phyloP scores from a whole-genome alignment of 1,140 invertebrate species.

The Aradophagus sp. region DNA sequence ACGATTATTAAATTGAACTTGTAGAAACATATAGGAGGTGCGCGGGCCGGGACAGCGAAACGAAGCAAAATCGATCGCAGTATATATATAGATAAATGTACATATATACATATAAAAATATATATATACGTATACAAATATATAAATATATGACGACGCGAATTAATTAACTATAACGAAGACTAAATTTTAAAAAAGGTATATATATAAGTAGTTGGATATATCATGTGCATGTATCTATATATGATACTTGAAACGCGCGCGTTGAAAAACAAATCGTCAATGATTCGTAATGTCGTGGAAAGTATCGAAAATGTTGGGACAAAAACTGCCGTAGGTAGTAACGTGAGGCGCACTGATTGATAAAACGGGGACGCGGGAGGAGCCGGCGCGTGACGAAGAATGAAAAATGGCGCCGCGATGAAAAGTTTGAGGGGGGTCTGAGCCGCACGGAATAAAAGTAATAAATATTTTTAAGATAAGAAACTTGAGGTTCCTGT shows the following conservation, averaged over 20 bases:
- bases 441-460: constrained; percentile 49
- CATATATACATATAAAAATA: constrained; percentile 10
- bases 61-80: constrained; percentile 33
- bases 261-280: constrained; percentile 19
- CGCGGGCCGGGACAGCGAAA: not conserved
- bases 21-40: constrained; percentile 44
- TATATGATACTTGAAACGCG: constrained; percentile 49
- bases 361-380: too few species aligned
- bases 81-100: constrained; percentile 37
- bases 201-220: constrained; percentile 60
- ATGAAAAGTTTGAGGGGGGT: constrained; percentile 1
- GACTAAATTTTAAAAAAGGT: constrained; percentile 49
- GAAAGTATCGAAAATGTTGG: constrained; percentile 38
- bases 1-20: constrained; percentile 57
- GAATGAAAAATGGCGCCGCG: constrained; percentile 5
- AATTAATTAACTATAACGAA: constrained; percentile 51
- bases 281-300: constrained; percentile 29
- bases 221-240: constrained; percentile 56
- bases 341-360: constrained; percentile 4
- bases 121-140: constrained; percentile 55
- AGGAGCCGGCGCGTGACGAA: too few species aligned
- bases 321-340: constrained; percentile 40
- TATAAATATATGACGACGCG: constrained; percentile 58
- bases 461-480: constrained; percentile 72
- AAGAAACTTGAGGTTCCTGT: constrained; percentile 74